Evolutionary conservation across 2,113 vertebrate species (phyloP).

Genomic region (Dicaeum eximium): DNA sequence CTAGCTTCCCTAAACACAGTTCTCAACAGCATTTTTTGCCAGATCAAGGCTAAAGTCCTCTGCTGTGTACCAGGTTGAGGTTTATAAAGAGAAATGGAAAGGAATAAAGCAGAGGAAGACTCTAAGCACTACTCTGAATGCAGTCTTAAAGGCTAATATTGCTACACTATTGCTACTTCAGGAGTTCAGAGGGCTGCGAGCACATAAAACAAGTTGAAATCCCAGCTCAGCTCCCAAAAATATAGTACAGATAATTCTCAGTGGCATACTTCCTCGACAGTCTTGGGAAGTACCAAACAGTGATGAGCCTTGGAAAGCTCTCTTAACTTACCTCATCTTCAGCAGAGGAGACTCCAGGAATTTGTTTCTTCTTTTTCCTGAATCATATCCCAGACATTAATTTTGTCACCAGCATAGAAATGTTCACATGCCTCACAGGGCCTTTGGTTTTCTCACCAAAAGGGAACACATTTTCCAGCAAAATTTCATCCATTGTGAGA

Average conservation of each 20-base stretch:
- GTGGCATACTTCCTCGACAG: not conserved
- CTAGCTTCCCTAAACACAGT: not conserved
- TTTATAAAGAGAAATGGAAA: not conserved
- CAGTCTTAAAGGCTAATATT: not conserved
- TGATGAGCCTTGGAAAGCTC: not conserved
- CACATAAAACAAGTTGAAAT: not conserved
- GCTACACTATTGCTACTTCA: not conserved
- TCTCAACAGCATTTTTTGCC: not conserved
- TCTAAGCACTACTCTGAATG: not conserved
- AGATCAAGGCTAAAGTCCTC: not conserved
- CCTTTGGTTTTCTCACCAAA: not conserved
- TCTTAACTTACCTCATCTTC: not conserved
- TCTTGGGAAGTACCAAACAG: not conserved
- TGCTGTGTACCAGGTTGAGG: not conserved
- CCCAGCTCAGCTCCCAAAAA: not conserved
- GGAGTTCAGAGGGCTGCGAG: not conserved
- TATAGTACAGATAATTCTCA: not conserved
- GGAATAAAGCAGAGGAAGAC: not conserved
- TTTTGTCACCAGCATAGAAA: not conserved
- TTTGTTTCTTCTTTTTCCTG: not conserved
- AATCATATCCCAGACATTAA: not conserved
- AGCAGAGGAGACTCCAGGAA: not conserved
- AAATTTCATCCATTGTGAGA: not conserved
- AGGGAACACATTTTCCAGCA: not conserved
- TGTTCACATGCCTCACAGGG: not conserved